Evolutionary conservation across 1,140 invertebrate genomes (phyloP).

Genomic region (Drosophila auraria): DNA sequence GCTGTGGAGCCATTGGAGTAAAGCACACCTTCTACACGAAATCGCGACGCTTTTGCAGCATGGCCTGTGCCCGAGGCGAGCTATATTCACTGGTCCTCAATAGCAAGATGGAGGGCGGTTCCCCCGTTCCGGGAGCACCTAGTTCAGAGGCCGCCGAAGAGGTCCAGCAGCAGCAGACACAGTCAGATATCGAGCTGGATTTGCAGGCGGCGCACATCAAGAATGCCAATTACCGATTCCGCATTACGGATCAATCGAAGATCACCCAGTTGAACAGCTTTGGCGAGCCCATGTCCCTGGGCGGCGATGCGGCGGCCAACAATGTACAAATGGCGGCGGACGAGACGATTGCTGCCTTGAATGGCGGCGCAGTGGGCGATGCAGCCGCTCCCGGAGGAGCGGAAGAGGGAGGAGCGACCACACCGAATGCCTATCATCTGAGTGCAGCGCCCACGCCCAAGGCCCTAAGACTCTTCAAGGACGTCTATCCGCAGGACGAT

Average conservation of each 20-base stretch:
- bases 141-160: conserved; percentile 48
- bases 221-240: conserved; percentile 84
- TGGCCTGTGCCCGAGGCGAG: conserved; percentile 89
- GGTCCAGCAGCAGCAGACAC: conserved; percentile 44
- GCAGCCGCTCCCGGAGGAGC: conserved; percentile 45
- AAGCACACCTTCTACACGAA: conserved; percentile 96
- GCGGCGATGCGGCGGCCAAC: conserved; percentile 67
- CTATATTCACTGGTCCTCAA: conserved; percentile 85
- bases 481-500: conserved; percentile 85
- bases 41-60: conserved; percentile 92
- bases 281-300: conserved; percentile 74
- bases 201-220: conserved; percentile 79
- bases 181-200: conserved; percentile 76
- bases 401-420: conserved; percentile 43
- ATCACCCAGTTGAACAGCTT: conserved; percentile 82
- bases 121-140: conserved; percentile 32
- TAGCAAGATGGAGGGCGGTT: conserved; percentile 68
- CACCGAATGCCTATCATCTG: conserved; percentile 35
- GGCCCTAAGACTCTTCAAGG: conserved; percentile 74
- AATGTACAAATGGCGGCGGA: conserved; percentile 73
- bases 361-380: conserved; percentile 68
- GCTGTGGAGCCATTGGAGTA: conserved; percentile 94
- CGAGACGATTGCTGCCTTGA: conserved; percentile 67
- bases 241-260: conserved; percentile 83
- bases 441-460: conserved; percentile 66